Evolutionary conservation across 2,888 invertebrate genomes (phyloP).

Genomic region (Trachelus iudaicus): DNA sequence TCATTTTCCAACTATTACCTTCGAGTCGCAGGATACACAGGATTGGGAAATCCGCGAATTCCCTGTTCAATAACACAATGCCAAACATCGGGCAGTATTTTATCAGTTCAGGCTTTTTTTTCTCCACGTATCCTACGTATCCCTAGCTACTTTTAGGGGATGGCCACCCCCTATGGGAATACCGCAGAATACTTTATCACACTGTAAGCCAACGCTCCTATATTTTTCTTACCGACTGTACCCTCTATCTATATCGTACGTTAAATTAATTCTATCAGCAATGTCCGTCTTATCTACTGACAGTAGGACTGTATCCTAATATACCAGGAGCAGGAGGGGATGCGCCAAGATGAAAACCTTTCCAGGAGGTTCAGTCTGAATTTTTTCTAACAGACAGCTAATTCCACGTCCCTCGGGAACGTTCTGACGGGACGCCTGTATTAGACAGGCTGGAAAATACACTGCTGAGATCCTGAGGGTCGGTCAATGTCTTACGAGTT

Average conservation of each 20-base stretch:
- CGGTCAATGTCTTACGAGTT: background rate
- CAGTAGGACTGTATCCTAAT: background rate
- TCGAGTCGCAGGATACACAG: background rate
- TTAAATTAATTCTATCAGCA: background rate
- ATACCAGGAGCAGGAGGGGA: too few species aligned
- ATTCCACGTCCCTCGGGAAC: background rate
- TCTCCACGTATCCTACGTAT: background rate
- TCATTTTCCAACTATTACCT: background rate
- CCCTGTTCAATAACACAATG: background rate
- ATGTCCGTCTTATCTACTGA: background rate
- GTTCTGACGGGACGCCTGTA: background rate
- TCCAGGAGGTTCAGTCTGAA: background rate
- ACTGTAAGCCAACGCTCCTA: background rate
- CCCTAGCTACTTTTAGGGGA: background rate
- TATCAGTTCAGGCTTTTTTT: background rate
- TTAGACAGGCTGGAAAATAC: background rate
- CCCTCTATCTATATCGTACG: background rate
- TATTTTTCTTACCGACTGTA: background rate
- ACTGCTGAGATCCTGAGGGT: background rate
- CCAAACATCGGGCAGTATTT: background rate
- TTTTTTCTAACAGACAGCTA: background rate
- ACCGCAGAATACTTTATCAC: background rate
- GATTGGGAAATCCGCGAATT: background rate
- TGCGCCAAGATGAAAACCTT: background rate
- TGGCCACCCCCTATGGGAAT: background rate